Conservation (phyloP, 1,140 invertebrate genomes). For the honey bee (Apis mellifera) region Amel_HAv3.1 CM009945.2:4172001-4172500, state of each 20-base stretch:
- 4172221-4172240: neutral
- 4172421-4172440: too few relatives aligned
- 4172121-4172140: constrained; percentile 35
- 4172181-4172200: neutral
- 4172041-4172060: neutral
- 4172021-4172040: constrained; percentile 10
- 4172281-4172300: too few relatives aligned
- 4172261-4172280: too few relatives aligned
- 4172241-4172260: neutral
- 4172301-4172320: too few relatives aligned
- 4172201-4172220: neutral
- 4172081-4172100: neutral
- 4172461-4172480: too few relatives aligned
- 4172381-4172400: too few relatives aligned
- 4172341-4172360: too few relatives aligned
- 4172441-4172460: too few relatives aligned
- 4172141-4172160: neutral
- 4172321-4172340: too few relatives aligned
- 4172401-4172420: too few relatives aligned
- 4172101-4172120: constrained; percentile 33
- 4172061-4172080: neutral
- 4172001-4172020: neutral
- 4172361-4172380: too few relatives aligned
- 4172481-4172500: too few relatives aligned
- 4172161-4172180: constrained; percentile 2